Evolutionary conservation across 2,888 invertebrate species (phyloP), one percentile per base, ranked within the genome.

Genomic region (Netelia fuscicornis): DNA sequence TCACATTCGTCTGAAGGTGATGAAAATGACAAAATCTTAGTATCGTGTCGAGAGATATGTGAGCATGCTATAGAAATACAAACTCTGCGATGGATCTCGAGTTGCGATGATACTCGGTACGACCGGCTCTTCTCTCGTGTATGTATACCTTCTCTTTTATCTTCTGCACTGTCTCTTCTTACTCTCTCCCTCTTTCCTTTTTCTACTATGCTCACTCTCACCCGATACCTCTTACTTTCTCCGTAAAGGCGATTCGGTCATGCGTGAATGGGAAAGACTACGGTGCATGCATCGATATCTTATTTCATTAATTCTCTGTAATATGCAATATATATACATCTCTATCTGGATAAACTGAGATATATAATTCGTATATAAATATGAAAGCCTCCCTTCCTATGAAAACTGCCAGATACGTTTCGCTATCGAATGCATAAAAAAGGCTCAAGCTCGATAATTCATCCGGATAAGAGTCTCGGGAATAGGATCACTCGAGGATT

Each of bases 141-240:
- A 60, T 9, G 37, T 37, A 37, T 37, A 37, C 78, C 71, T 79
- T 71, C 71, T 70, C 71, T 79, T 71, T 65, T 71, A 71, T 62
- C 58, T 52, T 20, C 58, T 20, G 10, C 58, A 58, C 58, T 58
- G 58, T 1, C 65, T 72, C 23, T 10, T 42, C 72, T 37, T 42
- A 48, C 65, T 52, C 78, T 58, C 62, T 37, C 11, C 23, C 54
- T 54, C 11, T 11, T 25, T 65, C 42, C 2, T 20, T 62, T n/a
- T 68, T 23, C 54, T 65, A 20, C 10, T 42, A 60, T 17, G n/a
- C 70, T 68, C 54, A 62, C 72, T 80, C 80, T 81, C 62, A 54
- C 70, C 62, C 54, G 54, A 60, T 54, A 58, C 20, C 81, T 75
- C 64, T 70, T 76, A 81, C 81, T 81, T 81, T 81, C 81, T 81